Evolutionary conservation across 2,113 vertebrate species (phyloP), one percentile per base, ranked within the genome.

Genomic region (Morphnarchus princeps): DNA sequence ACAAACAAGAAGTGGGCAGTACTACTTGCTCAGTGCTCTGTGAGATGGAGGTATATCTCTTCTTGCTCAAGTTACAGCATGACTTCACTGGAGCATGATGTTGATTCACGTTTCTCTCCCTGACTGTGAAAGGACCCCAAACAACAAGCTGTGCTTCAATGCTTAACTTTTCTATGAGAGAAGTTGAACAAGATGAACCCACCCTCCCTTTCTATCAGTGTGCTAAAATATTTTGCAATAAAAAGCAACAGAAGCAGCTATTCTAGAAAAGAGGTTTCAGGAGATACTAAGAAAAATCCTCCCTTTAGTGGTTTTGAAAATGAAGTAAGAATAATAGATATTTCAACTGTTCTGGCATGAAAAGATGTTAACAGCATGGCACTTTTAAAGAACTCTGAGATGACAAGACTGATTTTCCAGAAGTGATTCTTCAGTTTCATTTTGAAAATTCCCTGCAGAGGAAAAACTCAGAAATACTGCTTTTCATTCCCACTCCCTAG

Each of bases 321-420:
- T 57, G 74, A 85, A 96, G 79, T 32, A 74, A 84, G 59, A 94
- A 95, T 70, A 96, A 87, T 62, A 94, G 92, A 34, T 73, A 95
- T 87, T 94, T 97, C 90, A 97, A 38, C 82, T 63, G 34, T 85
- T 82, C 78, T 90, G 70, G 49, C 61, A 96, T 92, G 82, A 96
- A 93, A 95, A 90, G 85, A 43, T 90, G 70, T 85, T 95, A 95
- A 80, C 78, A 92, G 82, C 73, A 85, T 59, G 78, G 70, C 52
- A 93, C 40, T 82, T 93, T 29, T 43, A 69, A 87, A 97, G 70
- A 95, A 92, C 36, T 87, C 26, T n/a, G 47, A 94, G 73, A 92
- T 92, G 65, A 87, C 94, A 90, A 82, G 89, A 82, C 58, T 29
- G 54, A 96, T 88, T 90, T 83, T 96, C 71, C 81, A 95, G 43